phyloP scores from a whole-genome alignment of 2,888 invertebrate genomes.

The Didymodactylos carnosus region DNA sequence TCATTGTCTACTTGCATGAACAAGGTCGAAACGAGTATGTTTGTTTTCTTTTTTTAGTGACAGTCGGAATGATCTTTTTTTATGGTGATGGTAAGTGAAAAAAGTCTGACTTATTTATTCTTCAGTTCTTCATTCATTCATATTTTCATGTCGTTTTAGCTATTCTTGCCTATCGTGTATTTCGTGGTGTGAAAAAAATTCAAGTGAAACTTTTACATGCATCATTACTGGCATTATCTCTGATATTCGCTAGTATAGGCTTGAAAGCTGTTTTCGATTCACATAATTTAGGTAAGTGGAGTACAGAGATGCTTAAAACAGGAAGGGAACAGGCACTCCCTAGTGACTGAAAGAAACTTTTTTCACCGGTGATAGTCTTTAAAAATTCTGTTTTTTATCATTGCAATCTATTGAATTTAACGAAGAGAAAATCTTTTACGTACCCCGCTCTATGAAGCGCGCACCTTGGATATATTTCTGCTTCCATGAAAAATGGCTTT shows the following conservation, averaged over 20 bases:
- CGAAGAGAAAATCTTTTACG: no score
- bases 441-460: no score
- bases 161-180: conserved; percentile 57
- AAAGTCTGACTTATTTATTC: not conserved
- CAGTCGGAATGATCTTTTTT: conserved; percentile 56
- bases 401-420: no score
- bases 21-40: no score
- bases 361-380: no score
- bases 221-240: conserved; percentile 45
- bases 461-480: no score
- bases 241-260: conserved; percentile 50
- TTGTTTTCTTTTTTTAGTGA: conserved; percentile 63
- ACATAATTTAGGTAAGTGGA: conserved; percentile 40
- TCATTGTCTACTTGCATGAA: no score
- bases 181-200: conserved; percentile 50
- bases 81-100: conserved; percentile 55
- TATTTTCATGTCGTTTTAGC: conserved; percentile 38
- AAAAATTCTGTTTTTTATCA: no score
- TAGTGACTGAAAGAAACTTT: no score
- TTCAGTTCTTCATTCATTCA: not conserved
- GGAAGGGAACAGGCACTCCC: no score
- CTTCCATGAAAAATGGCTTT: no score
- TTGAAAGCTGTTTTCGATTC: conserved; percentile 60
- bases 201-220: conserved; percentile 56
- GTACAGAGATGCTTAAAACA: conserved; percentile 33